Evolutionary conservation across 2,888 invertebrate species (phyloP), one percentile per base, ranked within the genome.

Genomic region (Monochamus alternatus): DNA sequence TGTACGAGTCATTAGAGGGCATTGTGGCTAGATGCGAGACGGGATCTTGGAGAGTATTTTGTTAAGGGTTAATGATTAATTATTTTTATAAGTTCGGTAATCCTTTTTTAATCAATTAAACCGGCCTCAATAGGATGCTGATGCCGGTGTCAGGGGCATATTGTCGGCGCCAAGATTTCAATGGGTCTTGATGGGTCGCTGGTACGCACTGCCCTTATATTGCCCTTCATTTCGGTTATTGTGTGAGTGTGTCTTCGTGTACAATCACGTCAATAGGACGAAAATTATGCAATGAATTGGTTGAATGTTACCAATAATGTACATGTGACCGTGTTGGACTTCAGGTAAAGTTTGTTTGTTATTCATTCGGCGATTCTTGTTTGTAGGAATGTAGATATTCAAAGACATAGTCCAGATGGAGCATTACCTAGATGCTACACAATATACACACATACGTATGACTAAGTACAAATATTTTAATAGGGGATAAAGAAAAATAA

Each of bases 1-100:
- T 85, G 81, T 85, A 86, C 86, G 86, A 87, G 84, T 87, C 87
- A 87, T 87, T 88, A 87, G 85, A 85, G 84, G 75, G 80, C 84
- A 87, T 87, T 88, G 87, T 87, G 78, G 64, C 68, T 78, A 55
- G 55, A 82, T 82, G 84, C 84, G 84, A 83, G 81, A 86, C 82
- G 82, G 83, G 85, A 85, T 86, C 85, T 86, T 85, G 80, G 78
- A 78, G 78, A 78, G 75, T 75, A 74, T 85, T 85, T 84, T 85
- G 84, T 85, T 84, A 85, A 86, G 87, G 87, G 85, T 86, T 87
- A 87, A 86, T 87, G 87, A 87, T 87, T 87, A 87, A 87, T 87
- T 87, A 87, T 87, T 85, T 86, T 85, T 84, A 84, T 83, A 84
- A 83, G 83, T 85, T 85, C 84, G 75, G 85, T 87, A 86, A 86